phyloP scores from a whole-genome alignment of 2,888 invertebrate genomes.

The Nycteola revayana region DNA sequence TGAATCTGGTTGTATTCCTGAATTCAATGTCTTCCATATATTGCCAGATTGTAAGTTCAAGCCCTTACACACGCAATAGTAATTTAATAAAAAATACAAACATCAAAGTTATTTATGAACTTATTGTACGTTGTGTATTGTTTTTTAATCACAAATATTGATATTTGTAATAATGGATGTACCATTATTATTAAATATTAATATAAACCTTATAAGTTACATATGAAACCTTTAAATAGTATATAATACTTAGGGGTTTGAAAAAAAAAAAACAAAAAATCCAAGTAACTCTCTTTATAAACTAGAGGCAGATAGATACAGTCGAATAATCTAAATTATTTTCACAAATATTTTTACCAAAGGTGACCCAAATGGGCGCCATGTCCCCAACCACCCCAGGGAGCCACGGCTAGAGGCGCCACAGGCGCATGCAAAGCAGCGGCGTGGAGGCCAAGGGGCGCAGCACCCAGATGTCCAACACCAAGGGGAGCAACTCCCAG shows the following conservation, averaged over 20 bases:
- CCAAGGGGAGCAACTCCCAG: conserved; percentile 32
- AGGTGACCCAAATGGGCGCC: conserved; percentile 36
- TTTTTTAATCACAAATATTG: too few relatives aligned
- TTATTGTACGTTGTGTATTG: too few relatives aligned
- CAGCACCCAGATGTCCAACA: conserved; percentile 30
- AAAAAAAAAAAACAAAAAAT: conserved; percentile 4
- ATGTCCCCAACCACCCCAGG: conserved; percentile 29
- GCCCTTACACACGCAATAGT: too few relatives aligned
- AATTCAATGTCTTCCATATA: too few relatives aligned
- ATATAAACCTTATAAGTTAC: too few relatives aligned
- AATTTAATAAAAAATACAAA: too few relatives aligned
- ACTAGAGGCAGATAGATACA: conserved; percentile 43
- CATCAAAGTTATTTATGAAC: too few relatives aligned
- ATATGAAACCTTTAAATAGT: too few relatives aligned
- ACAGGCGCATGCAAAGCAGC: conserved; percentile 30
- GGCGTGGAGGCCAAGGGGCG: conserved; percentile 38
- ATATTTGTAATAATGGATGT: too few relatives aligned
- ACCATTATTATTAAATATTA: too few relatives aligned
- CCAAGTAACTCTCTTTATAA: conserved; percentile 74
- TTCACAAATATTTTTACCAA: conserved; percentile 51
- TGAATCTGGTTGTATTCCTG: too few relatives aligned
- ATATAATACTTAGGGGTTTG: background rate
- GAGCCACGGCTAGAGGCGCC: conserved; percentile 44
- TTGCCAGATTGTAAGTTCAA: too few relatives aligned
- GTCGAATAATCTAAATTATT: conserved; percentile 28